Percentiles rank a stretch among this genome's conserved stretches.
Evolutionary conservation across 2,797 vertebrate species (phyloP).

Genomic region (Alectoris magna): DNA sequence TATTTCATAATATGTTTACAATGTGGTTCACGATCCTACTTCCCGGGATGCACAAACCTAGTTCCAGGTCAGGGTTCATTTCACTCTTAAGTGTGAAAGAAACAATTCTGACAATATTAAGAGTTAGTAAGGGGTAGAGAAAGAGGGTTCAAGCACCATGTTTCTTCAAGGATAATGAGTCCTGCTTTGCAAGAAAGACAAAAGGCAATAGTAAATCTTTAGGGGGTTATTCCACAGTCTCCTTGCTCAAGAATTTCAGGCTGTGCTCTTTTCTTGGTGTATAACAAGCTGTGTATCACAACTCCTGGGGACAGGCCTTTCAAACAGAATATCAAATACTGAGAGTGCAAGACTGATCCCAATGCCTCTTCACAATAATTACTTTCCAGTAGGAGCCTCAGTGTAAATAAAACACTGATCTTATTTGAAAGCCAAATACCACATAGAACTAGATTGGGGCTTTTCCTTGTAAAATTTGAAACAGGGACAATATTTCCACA

Average conservation of each 20-base stretch:
- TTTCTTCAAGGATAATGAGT: background rate
- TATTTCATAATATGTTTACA: background rate
- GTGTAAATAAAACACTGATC: background rate
- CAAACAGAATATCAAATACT: background rate
- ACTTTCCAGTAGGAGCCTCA: background rate
- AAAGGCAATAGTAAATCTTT: background rate
- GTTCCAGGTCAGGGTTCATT: background rate
- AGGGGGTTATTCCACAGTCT: background rate
- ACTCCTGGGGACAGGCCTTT: background rate
- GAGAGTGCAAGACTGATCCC: background rate
- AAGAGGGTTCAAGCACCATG: background rate
- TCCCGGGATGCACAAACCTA: background rate
- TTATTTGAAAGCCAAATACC: background rate
- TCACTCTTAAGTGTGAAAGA: background rate
- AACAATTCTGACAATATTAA: background rate
- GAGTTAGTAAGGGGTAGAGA: background rate
- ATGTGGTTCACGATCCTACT: background rate
- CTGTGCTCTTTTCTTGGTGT: background rate
- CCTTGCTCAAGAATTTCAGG: background rate
- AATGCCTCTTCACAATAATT: background rate
- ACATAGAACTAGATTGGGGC: background rate
- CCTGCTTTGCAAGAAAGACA: background rate
- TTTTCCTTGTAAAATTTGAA: background rate
- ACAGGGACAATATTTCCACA: background rate
- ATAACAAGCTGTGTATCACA: background rate